These are phyloP conservation scores for Dolomedes plantarius DNA, from an alignment of 2,888 invertebrate genomes.

Conservation along the genomic window DNA sequence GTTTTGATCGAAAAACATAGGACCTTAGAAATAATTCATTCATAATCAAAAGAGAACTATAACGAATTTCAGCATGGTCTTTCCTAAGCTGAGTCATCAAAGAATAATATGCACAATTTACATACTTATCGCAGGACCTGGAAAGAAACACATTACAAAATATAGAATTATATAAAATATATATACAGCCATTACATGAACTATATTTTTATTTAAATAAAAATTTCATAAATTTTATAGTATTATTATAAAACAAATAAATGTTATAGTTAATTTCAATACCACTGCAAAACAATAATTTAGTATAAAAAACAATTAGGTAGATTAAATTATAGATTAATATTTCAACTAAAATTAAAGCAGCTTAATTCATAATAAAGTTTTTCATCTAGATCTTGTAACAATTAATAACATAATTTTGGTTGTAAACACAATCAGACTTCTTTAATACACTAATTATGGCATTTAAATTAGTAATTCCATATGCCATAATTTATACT, in stretches of 20 bases:
- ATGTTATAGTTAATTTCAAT: background rate
- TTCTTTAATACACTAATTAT: no score
- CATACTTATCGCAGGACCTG: constrained; percentile 78
- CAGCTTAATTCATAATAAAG: no score
- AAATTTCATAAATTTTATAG: background rate
- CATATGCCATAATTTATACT: no score
- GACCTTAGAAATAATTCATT: constrained; percentile 79
- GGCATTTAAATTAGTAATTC: no score
- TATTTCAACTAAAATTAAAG: no score
- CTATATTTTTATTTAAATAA: background rate
- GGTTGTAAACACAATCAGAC: no score
- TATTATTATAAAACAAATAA: background rate
- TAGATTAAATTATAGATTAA: no score
- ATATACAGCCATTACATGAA: no score
- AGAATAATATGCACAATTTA: constrained; percentile 78
- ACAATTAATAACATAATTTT: no score
- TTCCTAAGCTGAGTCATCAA: constrained; percentile 78
- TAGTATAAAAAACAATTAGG: no score
- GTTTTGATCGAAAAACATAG: constrained; percentile 78
- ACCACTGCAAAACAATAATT: no score
- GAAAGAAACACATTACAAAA: constrained; percentile 43
- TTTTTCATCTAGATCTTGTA: no score
- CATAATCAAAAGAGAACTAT: constrained; percentile 79
- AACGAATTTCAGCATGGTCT: constrained; percentile 80
- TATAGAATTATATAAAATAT: background rate